Conservation (phyloP, 2,888 invertebrate genomes). For the Hydropsyche betteni region DNA sequence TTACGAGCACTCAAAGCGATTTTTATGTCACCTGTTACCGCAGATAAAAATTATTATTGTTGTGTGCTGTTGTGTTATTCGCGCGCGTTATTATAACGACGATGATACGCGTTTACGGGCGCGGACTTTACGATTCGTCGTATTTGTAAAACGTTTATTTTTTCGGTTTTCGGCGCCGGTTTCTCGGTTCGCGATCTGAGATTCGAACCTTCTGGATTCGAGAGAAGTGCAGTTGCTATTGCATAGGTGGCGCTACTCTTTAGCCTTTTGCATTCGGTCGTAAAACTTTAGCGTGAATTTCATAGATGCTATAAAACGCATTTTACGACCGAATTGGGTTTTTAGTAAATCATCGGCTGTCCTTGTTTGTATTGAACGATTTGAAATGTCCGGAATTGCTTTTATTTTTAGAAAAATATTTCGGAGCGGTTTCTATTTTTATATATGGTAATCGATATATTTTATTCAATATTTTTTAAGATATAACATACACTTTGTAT, state of each 20-base stretch:
- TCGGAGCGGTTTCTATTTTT: too few species aligned
- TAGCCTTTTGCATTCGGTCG: neutral
- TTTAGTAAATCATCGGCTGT: neutral
- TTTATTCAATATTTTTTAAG: too few species aligned
- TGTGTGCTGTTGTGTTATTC: conserved; percentile 18
- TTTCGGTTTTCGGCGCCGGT: neutral
- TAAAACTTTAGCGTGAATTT: conserved; percentile 9
- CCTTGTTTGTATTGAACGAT: neutral
- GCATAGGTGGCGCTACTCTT: conserved; percentile 12
- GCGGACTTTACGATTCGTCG: conserved; percentile 1
- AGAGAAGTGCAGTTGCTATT: neutral
- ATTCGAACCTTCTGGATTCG: conserved; percentile 33
- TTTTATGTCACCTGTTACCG: conserved; percentile 51
- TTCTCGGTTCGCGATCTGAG: conserved; percentile 8
- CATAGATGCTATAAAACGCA: conserved; percentile 25
- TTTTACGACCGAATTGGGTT: neutral
- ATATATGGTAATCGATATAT: too few species aligned
- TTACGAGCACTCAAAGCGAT: conserved; percentile 48
- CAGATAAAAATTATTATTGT: conserved; percentile 48
- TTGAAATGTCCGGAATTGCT: too few species aligned
- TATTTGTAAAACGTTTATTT: neutral
- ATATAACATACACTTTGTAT: too few species aligned
- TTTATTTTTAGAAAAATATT: too few species aligned
- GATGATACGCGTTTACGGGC: conserved; percentile 17
- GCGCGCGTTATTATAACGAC: conserved; percentile 9